These are phyloP conservation scores for Synodontis membranacea DNA, from an alignment of 2,113 vertebrate genomes.

Conservation along the genomic window DNA sequence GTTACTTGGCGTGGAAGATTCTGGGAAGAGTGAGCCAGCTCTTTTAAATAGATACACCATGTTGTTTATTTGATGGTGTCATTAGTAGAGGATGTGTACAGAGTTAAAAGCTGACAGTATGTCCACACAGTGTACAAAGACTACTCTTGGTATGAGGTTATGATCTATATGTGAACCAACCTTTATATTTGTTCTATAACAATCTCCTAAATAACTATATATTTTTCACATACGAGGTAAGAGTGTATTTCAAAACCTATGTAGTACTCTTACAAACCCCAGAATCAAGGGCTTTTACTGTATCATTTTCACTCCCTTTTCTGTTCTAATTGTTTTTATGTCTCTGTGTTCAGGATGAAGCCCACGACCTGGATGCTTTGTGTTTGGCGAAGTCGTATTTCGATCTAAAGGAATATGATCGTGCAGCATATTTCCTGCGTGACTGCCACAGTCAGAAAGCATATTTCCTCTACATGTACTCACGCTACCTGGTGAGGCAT, in stretches of 20 bases:
- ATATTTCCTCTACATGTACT: slow-evolving; percentile 98
- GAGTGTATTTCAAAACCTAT: background rate
- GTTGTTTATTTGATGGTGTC: background rate
- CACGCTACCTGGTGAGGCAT: slow-evolving; percentile 90
- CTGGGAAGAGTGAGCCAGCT: no score
- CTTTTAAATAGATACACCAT: no score
- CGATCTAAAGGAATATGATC: slow-evolving; percentile 97
- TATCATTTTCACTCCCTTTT: background rate
- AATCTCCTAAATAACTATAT: no score
- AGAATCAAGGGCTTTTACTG: background rate
- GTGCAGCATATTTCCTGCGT: slow-evolving; percentile 91
- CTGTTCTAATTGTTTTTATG: background rate
- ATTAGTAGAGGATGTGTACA: background rate
- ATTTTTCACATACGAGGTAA: no score
- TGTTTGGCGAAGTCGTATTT: slow-evolving; percentile 95
- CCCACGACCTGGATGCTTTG: slow-evolving; percentile 91
- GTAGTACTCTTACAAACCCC: background rate
- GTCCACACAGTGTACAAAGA: background rate
- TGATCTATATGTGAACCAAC: background rate
- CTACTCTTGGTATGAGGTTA: background rate
- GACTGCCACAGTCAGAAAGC: slow-evolving; percentile 95
- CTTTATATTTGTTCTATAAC: no score
- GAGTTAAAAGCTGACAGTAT: background rate
- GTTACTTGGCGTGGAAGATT: no score
- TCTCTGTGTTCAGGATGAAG: slow-evolving; percentile 81